Evolutionary conservation across 2,797 vertebrate genomes (phyloP).

Genomic region (Erithacus rubecula): DNA sequence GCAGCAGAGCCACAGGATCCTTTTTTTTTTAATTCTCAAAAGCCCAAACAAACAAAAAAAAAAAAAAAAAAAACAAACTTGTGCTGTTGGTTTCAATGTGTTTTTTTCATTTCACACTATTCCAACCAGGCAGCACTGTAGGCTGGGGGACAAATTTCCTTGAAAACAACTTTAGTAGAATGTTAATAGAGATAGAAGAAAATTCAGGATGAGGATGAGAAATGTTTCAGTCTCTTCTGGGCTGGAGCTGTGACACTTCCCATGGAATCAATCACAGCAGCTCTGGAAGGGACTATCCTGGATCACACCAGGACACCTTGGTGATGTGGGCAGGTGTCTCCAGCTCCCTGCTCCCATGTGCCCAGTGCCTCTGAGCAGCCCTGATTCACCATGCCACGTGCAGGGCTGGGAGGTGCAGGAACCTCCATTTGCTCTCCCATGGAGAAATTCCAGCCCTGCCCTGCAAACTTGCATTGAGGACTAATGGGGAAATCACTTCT

Average conservation of each 20-base stretch:
- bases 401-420: neutral
- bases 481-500: neutral
- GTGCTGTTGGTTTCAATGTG: neutral
- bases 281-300: neutral
- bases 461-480: neutral
- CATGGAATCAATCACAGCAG: neutral
- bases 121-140: neutral
- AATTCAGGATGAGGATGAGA: neutral
- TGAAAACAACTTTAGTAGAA: neutral
- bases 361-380: neutral
- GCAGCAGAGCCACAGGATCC: neutral
- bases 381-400: neutral
- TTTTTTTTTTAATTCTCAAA: neutral
- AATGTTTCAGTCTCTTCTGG: neutral
- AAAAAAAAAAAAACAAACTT: neutral
- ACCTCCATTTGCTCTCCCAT: neutral
- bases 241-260: neutral
- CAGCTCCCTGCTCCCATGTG: neutral
- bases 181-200: neutral
- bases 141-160: neutral
- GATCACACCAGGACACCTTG: fast-evolving
- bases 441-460: neutral
- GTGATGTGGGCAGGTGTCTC: fast-evolving
- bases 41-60: neutral
- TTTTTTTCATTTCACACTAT: neutral